Base-by-base conservation (phyloP, 2,113 vertebrate species). In the Periophthalmodon schlosseri region DNA sequence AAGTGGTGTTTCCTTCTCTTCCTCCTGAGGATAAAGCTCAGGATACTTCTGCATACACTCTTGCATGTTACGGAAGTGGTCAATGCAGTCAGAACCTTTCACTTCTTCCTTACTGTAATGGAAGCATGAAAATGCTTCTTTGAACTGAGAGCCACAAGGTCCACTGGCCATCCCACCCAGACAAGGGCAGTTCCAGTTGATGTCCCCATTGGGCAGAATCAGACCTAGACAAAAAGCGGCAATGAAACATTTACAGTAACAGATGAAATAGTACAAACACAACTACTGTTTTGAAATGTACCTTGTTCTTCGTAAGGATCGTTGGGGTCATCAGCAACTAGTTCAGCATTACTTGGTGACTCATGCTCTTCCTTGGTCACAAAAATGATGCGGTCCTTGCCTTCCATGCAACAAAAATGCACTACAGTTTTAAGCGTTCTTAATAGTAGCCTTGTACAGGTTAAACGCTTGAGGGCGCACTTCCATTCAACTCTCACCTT, bases 131-230 rank as follows among this genome's bases (percentile, higher is more conserved):
- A 99, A 99, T 23, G 97, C 98, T 0, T 97, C 95, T 83, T 99
- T 99, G 93, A 99, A 99, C 88, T 98, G 97, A 50, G 97, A 94
- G 58, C 98, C 96, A 52, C 97, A 99, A 0, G 97, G 97, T 49
- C 97, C 96, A 0, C 97, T 98, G 72, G 97, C 97, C 97, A 99
- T 98, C 66, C 97, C 98, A 0, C 97, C 98, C 28, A 99, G 94
- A 68, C 97, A 99, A 0, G 97, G 97, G 81, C 97, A 99, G 93
- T 99, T 99, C 98, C 98, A 99, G 88, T 99, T 99, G 82, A 99
- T 96, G 70, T 98, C 96, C 84, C 98, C 98, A 68, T 90, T 97
- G 44, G 97, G 95, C 81, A 99, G 81, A 88, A 99, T 97, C 79
- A 99, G 89, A 34, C 97, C 98, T 98, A 21, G 47, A 73, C 28